Percentiles rank a stretch among this genome's conserved stretches.
phyloP scores from a whole-genome alignment of 1,140 invertebrate species.

The Venturia canescens region DNA sequence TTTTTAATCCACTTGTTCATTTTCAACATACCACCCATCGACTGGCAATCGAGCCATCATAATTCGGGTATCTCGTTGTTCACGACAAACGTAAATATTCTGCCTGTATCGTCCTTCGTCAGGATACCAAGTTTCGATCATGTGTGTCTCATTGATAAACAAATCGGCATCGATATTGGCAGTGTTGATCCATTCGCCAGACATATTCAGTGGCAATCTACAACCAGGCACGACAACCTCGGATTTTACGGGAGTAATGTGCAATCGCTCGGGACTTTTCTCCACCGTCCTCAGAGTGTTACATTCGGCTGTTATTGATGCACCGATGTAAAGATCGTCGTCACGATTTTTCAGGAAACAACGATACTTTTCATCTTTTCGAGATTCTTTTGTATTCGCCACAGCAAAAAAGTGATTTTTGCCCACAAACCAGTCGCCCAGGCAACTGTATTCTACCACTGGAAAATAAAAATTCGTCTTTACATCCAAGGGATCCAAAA shows the following conservation, averaged over 20 bases:
- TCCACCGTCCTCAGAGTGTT: constrained; percentile 95
- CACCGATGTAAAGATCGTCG: constrained; percentile 93
- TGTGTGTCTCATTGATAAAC: constrained; percentile 96
- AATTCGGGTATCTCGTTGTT: constrained; percentile 90
- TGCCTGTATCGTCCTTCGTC: constrained; percentile 91
- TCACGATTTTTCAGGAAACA: constrained; percentile 96
- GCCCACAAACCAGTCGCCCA: constrained; percentile 96
- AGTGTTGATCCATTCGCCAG: constrained; percentile 97
- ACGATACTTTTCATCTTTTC: constrained; percentile 94
- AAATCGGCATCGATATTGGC: constrained; percentile 97
- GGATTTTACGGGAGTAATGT: constrained; percentile 90
- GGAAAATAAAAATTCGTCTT: constrained; percentile 42
- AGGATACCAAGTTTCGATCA: constrained; percentile 95
- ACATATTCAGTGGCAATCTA: constrained; percentile 94
- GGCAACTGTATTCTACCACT: constrained; percentile 94
- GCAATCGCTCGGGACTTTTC: constrained; percentile 93
- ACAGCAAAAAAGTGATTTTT: constrained; percentile 97
- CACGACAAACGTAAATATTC: constrained; percentile 96
- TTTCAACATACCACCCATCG: constrained; percentile 88
- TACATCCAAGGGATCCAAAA: no score
- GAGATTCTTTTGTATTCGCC: constrained; percentile 94
- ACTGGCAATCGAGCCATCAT: constrained; percentile 98
- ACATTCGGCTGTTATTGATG: constrained; percentile 94
- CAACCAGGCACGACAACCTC: constrained; percentile 94
- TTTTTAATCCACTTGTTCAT: neutral